Evolutionary conservation across 2,113 vertebrate genomes (phyloP).

Genomic region (Sebastes fasciatus): DNA sequence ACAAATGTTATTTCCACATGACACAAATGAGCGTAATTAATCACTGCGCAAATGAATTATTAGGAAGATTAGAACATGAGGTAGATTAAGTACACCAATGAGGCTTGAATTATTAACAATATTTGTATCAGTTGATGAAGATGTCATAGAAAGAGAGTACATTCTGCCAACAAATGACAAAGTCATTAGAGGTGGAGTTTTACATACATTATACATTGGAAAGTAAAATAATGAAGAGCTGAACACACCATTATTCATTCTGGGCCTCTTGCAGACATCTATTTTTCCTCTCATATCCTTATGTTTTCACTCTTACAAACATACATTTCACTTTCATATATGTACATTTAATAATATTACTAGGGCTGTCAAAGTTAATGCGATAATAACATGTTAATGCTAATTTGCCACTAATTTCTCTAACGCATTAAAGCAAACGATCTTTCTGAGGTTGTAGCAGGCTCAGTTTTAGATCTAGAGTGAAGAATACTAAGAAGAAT

Average conservation of each 20-base stretch:
- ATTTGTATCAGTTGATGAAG: slow-evolving; percentile 68
- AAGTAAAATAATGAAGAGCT: background rate
- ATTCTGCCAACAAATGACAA: slow-evolving; percentile 44
- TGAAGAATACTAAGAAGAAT: too few species aligned
- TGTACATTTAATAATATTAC: too few species aligned
- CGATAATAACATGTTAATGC: too few species aligned
- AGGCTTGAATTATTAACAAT: slow-evolving; percentile 80
- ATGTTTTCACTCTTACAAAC: background rate
- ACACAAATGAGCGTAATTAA: slow-evolving; percentile 76
- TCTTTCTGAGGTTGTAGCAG: too few species aligned
- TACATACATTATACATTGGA: slow-evolving; percentile 20
- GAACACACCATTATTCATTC: background rate
- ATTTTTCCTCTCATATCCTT: background rate
- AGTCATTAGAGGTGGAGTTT: slow-evolving; percentile 48
- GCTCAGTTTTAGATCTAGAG: too few species aligned
- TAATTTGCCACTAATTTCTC: too few species aligned
- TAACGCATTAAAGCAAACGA: too few species aligned
- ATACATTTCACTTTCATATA: too few species aligned
- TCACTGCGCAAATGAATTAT: slow-evolving; percentile 79
- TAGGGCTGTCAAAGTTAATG: too few species aligned
- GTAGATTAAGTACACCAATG: slow-evolving; percentile 79
- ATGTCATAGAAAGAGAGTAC: slow-evolving; percentile 42
- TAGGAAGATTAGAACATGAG: slow-evolving; percentile 77
- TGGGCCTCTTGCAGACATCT: background rate
- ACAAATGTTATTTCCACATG: slow-evolving; percentile 74